Conservation (phyloP, 2,113 vertebrate genomes). For the Trematomus loennbergii region DNA sequence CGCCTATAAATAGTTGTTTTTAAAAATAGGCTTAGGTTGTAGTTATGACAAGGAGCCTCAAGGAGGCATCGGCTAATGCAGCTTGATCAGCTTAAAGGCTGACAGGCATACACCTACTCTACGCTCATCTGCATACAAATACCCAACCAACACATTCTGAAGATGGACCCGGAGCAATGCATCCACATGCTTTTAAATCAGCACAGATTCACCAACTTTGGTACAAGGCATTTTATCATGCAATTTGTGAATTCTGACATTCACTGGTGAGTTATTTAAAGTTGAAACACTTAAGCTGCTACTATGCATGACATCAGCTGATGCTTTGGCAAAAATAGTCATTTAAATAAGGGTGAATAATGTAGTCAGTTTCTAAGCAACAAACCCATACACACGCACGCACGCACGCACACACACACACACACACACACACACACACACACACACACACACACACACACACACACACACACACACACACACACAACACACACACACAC, state of each 20-base stretch:
- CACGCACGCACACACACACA: conserved; percentile 23
- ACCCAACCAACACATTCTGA: not conserved
- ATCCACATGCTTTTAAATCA: not conserved
- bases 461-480: conserved; percentile 19
- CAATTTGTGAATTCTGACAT: not conserved
- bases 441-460: not conserved
- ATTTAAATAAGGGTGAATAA: conserved; percentile 34
- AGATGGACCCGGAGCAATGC: not conserved
- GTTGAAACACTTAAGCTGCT: not conserved
- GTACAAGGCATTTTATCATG: too few species aligned
- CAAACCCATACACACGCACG: too few species aligned
- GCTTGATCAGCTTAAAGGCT: conserved; percentile 74
- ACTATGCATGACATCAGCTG: conserved; percentile 38
- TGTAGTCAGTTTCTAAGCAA: conserved; percentile 81
- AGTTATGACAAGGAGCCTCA: conserved; percentile 57
- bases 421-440: conserved; percentile 24
- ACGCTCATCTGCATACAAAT: not conserved
- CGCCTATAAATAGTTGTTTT: conserved; percentile 67
- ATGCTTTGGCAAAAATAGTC: conserved; percentile 38
- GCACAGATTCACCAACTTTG: not conserved
- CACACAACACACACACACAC: conserved; percentile 18
- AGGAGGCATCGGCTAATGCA: conserved; percentile 52
- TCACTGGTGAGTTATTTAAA: not conserved
- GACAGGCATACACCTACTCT: conserved; percentile 35
- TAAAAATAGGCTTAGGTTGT: conserved; percentile 62